Base-by-base conservation (phyloP, 2,797 vertebrate genomes). In the Zalophus californianus region DNA sequence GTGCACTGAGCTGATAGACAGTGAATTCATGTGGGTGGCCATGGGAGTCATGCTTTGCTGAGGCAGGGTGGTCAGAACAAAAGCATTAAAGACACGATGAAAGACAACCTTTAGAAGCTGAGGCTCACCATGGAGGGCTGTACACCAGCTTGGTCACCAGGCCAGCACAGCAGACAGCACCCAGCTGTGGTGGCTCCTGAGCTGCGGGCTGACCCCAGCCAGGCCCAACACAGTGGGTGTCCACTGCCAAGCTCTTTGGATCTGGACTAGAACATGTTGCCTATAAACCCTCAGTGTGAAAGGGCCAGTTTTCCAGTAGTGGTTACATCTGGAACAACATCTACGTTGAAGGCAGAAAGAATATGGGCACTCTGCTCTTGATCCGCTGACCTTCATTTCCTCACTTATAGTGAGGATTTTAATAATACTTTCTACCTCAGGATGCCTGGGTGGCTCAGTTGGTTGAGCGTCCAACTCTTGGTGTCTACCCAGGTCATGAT, bases 331-430 rank as follows among this genome's bases (percentile, higher is more conserved):
- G 4, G 21, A 72, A 2, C 35, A 66, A 48, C 35, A 20, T n/a
- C 13, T 35, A 5, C 48, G 48, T 58, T 35, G 11, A 89, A 64
- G 38, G 50, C 15, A 58, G 56, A 75, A 82, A 68, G 29, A 90
- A 62, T n/a, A 13, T 14, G 62, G 68, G 1, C 2, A 44, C 20
- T 62, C 3, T 93, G 54, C 21, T 35, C 54, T 94, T 14, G 79
- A 29, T 48, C 70, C 29, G 66, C 35, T 88, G 50, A 80, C 16
- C 29, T 92, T 94, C 52, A 13, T 89, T 86, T 91, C 52, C 27
- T 85, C 50, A 20, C 54, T 35, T 86, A 35, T 62, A 72, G 83
- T 60, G 25, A 38, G 13, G n/a, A 35, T 83, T 88, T 64, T 38
- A 75, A 64, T 91, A 35, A 68, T 60, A 48, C 41, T 83, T 44